Conservation (phyloP, 2,888 invertebrate genomes). For the Tetheella fluctuosa region DNA sequence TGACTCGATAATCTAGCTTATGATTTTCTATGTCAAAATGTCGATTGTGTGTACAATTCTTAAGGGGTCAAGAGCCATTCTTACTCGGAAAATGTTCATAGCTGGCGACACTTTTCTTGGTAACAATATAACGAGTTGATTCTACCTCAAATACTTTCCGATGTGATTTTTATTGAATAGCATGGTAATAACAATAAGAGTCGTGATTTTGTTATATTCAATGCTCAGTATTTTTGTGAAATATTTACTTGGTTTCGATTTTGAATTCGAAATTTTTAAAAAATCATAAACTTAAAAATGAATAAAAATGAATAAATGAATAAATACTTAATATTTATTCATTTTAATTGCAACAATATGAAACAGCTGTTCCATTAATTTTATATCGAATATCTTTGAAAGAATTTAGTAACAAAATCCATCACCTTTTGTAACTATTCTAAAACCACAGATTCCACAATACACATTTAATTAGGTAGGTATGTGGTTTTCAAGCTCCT, state of each 20-base stretch:
- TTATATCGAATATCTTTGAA: too few relatives aligned
- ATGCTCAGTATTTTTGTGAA: not conserved
- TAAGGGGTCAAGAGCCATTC: conserved; percentile 18
- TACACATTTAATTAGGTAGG: too few relatives aligned
- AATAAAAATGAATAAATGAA: too few relatives aligned
- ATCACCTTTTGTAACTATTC: too few relatives aligned
- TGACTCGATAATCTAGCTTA: not conserved
- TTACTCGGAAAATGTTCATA: conserved; percentile 36
- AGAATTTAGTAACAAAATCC: too few relatives aligned
- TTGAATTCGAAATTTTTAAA: not conserved
- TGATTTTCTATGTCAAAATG: not conserved
- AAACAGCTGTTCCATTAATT: too few relatives aligned
- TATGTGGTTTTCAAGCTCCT: too few relatives aligned
- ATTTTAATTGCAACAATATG: too few relatives aligned
- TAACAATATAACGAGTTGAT: conserved; percentile 39
- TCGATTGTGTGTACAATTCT: not conserved
- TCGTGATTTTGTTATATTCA: not conserved
- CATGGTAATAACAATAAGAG: not conserved
- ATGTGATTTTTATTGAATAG: conserved; percentile 14
- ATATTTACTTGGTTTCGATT: not conserved
- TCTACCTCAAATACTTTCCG: conserved; percentile 25
- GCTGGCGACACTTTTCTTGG: conserved; percentile 36
- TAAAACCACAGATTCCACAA: too few relatives aligned
- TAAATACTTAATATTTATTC: too few relatives aligned
- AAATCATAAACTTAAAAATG: not conserved